These are phyloP conservation scores for Tachina fera DNA, from an alignment of 2,888 invertebrate genomes.

Conservation along the genomic window DNA sequence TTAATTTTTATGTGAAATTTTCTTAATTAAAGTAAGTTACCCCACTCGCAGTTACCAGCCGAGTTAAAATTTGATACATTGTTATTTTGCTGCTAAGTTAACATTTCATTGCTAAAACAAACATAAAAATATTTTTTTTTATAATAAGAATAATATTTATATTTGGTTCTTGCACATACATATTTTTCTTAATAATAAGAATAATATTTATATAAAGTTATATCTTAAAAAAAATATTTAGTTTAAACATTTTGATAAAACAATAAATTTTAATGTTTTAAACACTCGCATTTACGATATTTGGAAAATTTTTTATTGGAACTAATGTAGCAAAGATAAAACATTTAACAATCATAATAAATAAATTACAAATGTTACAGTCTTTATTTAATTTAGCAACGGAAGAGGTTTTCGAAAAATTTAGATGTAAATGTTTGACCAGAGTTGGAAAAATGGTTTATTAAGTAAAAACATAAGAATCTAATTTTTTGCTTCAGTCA, in stretches of 20 bases:
- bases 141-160: not conserved
- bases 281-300: not conserved
- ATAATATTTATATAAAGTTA: not conserved
- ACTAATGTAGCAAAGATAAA: conserved; percentile 64
- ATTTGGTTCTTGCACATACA: not conserved
- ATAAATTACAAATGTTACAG: conserved; percentile 47
- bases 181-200: not conserved
- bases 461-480: not conserved
- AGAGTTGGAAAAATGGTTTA: not conserved
- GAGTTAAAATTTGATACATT: not conserved
- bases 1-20: too few species aligned
- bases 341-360: conserved; percentile 58
- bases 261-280: conserved; percentile 16
- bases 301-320: conserved; percentile 52
- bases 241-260: not conserved
- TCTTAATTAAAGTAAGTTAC: not conserved
- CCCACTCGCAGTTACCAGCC: too few species aligned
- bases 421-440: not conserved
- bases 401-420: conserved; percentile 28
- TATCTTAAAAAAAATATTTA: not conserved
- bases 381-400: conserved; percentile 10
- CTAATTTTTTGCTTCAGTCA: not conserved
- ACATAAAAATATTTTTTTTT: not conserved
- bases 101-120: not conserved
- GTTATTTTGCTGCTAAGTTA: not conserved